Conservation (phyloP, 2,113 vertebrate species). For the Chloroceryle aenea region DNA sequence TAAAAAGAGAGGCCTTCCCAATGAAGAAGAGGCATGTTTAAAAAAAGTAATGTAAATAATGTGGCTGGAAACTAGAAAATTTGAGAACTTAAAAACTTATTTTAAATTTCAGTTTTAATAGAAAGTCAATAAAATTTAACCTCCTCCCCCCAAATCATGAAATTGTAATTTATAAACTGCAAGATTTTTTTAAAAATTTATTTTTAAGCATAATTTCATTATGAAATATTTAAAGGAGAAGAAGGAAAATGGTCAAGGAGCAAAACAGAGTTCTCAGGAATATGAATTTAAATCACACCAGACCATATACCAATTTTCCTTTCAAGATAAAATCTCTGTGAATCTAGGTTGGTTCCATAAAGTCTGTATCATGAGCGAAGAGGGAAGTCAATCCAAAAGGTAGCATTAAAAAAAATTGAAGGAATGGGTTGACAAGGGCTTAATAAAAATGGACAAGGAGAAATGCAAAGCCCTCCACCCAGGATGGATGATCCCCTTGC, state of each 20-base stretch:
- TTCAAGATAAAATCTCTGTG: background rate
- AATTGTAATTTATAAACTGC: background rate
- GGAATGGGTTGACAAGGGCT: background rate
- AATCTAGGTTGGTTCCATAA: background rate
- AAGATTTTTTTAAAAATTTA: background rate
- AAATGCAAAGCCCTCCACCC: background rate
- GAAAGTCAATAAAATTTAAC: background rate
- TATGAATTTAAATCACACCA: background rate
- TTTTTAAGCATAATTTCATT: background rate
- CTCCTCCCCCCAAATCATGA: background rate
- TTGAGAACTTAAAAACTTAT: background rate
- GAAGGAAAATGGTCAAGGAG: background rate
- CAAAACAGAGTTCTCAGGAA: background rate
- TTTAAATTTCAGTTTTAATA: background rate
- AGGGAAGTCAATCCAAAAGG: background rate
- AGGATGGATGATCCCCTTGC: no score
- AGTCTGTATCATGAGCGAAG: background rate
- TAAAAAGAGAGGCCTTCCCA: background rate
- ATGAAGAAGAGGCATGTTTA: background rate
- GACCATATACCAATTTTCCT: background rate
- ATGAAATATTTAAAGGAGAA: background rate
- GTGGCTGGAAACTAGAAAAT: background rate
- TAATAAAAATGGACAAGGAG: background rate
- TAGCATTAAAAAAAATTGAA: background rate
- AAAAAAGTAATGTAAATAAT: no score